Percentiles rank a stretch among this genome's conserved stretches.
Conservation (phyloP, 2,888 invertebrate species). For the Stenoptilia bipunctidactyla region DNA sequence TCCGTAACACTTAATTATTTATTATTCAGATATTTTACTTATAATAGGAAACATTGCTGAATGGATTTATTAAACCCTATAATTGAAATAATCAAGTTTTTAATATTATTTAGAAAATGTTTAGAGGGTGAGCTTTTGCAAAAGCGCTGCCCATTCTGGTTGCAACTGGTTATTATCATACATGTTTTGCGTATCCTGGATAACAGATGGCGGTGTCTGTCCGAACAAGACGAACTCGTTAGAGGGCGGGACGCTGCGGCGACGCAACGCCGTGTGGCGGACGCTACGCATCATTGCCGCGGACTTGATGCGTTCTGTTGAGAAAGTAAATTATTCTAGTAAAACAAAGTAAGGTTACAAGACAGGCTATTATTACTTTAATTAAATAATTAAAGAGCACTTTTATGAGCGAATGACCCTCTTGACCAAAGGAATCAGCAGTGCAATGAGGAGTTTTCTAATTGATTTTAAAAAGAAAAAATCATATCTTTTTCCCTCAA, state of each 20-base stretch:
- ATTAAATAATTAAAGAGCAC: too few relatives aligned
- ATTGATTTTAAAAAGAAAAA: too few relatives aligned
- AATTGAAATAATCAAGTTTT: too few relatives aligned
- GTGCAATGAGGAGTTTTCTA: too few relatives aligned
- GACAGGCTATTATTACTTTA: too few relatives aligned
- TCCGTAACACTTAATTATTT: conserved; percentile 4
- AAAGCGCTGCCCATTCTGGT: conserved; percentile 48
- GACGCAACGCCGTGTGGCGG: conserved; percentile 35
- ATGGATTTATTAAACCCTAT: too few relatives aligned
- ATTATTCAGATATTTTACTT: conserved; percentile 14
- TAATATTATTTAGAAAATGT: conserved; percentile 1
- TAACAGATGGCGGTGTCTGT: conserved; percentile 19
- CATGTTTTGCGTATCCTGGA: conserved; percentile 16
- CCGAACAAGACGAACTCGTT: conserved; percentile 22
- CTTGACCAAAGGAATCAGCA: too few relatives aligned
- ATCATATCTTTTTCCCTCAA: too few relatives aligned
- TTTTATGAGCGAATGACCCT: too few relatives aligned
- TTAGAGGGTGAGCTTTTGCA: conserved; percentile 37
- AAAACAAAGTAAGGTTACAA: too few relatives aligned
- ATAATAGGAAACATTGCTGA: too few relatives aligned
- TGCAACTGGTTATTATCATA: conserved; percentile 25
- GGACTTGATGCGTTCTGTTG: conserved; percentile 41
- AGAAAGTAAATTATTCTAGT: too few relatives aligned
- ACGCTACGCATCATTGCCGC: conserved; percentile 49
- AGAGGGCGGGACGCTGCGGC: conserved; percentile 20